Evolutionary conservation across 1,140 invertebrate species (phyloP).

Genomic region (Drosophila sulfurigaster): DNA sequence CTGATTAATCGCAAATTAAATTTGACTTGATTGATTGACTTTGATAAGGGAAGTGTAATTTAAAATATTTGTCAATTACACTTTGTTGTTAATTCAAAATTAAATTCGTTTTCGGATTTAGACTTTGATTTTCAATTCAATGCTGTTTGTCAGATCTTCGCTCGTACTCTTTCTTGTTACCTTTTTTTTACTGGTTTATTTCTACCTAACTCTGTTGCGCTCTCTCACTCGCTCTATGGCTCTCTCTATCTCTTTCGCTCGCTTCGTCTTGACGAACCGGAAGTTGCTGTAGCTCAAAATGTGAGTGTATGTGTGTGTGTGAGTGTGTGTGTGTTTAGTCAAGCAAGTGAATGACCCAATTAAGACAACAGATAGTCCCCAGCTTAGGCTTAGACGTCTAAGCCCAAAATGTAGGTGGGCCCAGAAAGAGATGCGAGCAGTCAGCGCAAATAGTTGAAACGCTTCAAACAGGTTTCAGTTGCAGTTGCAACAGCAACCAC

Average conservation of each 20-base stretch:
- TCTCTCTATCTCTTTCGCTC: constrained; percentile 4
- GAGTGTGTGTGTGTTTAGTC: constrained; percentile 41
- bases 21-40: constrained; percentile 6
- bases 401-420: constrained; percentile 47
- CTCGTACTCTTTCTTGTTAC: neutral
- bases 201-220: constrained; percentile 11
- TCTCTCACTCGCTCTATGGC: constrained; percentile 21
- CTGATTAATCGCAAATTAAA: constrained; percentile 18
- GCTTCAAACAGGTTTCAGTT: constrained; percentile 41
- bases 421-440: constrained; percentile 11
- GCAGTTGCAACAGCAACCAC: constrained; percentile 37
- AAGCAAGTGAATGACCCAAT: constrained; percentile 82
- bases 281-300: constrained; percentile 45
- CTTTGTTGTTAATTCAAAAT: neutral
- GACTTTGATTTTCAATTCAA: neutral
- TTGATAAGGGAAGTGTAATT: neutral
- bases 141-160: neutral
- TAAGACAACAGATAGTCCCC: constrained; percentile 65
- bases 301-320: neutral
- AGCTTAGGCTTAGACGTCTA: constrained; percentile 60
- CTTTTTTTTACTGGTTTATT: neutral
- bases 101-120: too few species aligned
- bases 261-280: constrained; percentile 37
- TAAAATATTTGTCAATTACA: too few species aligned
- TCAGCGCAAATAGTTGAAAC: constrained; percentile 31